Conservation (phyloP, 2,888 invertebrate genomes). For the Tenodera sinensis region DNA sequence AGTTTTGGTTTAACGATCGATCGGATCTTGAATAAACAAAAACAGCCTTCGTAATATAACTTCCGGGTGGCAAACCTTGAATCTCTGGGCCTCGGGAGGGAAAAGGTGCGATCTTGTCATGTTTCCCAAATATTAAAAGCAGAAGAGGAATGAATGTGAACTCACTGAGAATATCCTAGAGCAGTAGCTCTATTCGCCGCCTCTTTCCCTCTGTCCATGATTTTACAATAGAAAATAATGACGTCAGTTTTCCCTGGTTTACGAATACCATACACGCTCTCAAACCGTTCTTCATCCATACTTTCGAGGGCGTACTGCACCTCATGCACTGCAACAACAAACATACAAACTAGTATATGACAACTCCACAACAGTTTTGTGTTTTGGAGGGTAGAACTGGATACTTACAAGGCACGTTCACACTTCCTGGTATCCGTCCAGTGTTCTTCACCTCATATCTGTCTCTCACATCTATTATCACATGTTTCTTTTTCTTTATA, state of each 20-base stretch:
- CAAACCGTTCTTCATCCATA: neutral
- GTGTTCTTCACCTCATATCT: neutral
- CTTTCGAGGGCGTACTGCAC: neutral
- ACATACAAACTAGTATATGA: neutral
- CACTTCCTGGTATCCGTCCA: neutral
- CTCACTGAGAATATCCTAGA: neutral
- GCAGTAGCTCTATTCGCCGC: neutral
- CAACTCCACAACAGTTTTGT: no score
- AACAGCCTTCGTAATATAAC: no score
- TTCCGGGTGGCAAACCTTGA: no score
- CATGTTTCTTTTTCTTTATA: neutral
- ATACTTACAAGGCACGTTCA: neutral
- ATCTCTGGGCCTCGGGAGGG: no score
- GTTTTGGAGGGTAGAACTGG: neutral
- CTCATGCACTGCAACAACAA: neutral
- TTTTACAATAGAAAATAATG: neutral
- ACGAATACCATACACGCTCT: neutral
- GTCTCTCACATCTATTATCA: neutral
- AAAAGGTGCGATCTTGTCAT: no score
- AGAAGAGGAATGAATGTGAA: neutral
- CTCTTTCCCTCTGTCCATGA: neutral
- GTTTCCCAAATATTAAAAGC: no score
- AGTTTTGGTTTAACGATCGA: no score
- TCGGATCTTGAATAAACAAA: no score
- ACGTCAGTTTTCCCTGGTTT: neutral